Evolutionary conservation across 1,140 invertebrate species (phyloP).

Genomic region (Drosophila rufa): DNA sequence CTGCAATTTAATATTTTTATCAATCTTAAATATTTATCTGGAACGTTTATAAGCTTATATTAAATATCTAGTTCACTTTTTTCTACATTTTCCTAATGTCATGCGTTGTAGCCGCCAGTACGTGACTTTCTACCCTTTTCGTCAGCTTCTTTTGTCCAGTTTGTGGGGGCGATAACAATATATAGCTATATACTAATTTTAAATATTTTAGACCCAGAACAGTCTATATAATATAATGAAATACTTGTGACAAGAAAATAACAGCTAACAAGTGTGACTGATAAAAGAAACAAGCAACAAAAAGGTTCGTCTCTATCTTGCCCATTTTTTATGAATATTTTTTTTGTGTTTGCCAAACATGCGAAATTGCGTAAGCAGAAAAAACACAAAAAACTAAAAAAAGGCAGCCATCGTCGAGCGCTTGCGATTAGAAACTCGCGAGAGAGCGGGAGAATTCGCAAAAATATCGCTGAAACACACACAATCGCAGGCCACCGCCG

Average conservation of each 20-base stretch:
- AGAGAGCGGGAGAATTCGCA: constrained; percentile 49
- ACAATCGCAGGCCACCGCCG: not conserved
- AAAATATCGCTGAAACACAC: constrained; percentile 35
- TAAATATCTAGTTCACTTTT: constrained; percentile 2
- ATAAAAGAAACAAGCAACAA: constrained; percentile 17
- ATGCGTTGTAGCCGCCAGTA: constrained; percentile 27
- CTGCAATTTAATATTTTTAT: too few species aligned
- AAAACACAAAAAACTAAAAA: constrained; percentile 1
- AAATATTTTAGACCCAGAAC: not conserved
- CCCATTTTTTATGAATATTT: constrained; percentile 6
- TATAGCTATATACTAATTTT: constrained; percentile 9
- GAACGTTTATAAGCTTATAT: not conserved
- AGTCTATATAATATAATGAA: not conserved
- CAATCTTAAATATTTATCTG: not conserved
- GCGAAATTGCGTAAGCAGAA: constrained; percentile 70
- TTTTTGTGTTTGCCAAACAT: constrained; percentile 74
- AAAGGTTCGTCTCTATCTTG: constrained; percentile 16
- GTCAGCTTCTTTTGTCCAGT: not conserved
- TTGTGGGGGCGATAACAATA: constrained; percentile 8
- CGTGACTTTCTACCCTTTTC: constrained; percentile 45
- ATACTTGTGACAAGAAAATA: not conserved
- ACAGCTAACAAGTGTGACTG: constrained; percentile 22
- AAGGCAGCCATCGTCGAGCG: constrained; percentile 5
- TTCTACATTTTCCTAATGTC: constrained; percentile 40
- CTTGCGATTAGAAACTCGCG: constrained; percentile 33